A percentile compares a stretch with the other conserved stretches of the same genome.
These are phyloP conservation scores for Calephelis perditalis DNA, from an alignment of 2,888 invertebrate species.

Conservation along the genomic window DNA sequence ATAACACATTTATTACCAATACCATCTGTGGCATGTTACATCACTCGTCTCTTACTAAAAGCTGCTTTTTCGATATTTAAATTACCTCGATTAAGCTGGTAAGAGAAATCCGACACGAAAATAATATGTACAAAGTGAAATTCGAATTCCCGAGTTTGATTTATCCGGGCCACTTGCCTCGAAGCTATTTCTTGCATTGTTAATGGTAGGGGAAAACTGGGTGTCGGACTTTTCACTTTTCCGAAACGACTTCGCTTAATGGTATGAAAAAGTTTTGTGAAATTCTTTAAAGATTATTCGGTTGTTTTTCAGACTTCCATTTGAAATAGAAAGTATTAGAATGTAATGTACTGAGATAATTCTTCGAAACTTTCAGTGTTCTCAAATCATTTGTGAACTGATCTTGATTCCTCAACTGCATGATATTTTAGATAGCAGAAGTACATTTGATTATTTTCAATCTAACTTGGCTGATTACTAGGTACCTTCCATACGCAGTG, in stretches of 20 bases:
- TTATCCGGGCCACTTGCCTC: conserved; percentile 51
- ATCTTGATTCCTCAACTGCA: no score
- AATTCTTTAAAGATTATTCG: conserved; percentile 29
- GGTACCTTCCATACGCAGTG: no score
- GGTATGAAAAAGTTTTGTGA: conserved; percentile 36
- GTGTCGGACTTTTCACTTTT: conserved; percentile 51
- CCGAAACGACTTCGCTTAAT: conserved; percentile 49
- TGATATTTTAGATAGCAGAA: no score
- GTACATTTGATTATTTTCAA: no score
- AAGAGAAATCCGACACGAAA: conserved; percentile 2
- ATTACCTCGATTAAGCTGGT: no score
- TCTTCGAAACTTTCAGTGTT: conserved; percentile 1
- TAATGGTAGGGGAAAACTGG: conserved; percentile 58
- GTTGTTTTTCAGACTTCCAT: conserved; percentile 26
- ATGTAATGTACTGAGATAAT: conserved; percentile 27
- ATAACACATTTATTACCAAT: no score
- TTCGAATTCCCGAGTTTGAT: conserved; percentile 46
- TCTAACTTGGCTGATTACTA: no score
- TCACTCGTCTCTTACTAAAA: no score
- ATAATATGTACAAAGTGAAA: conserved; percentile 27
- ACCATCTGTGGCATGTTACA: no score
- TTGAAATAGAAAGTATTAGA: conserved; percentile 25
- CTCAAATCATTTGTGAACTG: not conserved
- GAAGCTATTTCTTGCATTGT: conserved; percentile 48
- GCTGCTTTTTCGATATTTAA: no score